phyloP scores from a whole-genome alignment of 2,888 invertebrate genomes.

The Euzetes globulus region DNA sequence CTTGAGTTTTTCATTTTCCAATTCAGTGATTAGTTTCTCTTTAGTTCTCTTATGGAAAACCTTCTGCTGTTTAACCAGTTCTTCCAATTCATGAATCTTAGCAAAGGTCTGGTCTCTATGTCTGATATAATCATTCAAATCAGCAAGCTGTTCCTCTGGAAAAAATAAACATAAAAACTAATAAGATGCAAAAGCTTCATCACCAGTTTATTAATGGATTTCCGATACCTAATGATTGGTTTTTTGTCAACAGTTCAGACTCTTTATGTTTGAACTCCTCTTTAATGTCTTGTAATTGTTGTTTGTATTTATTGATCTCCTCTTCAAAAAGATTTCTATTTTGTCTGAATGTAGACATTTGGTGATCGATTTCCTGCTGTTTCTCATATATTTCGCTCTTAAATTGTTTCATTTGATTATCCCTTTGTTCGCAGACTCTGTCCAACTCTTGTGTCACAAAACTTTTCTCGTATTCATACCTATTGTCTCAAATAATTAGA shows the following conservation, averaged over 20 bases:
- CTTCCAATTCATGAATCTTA: not conserved
- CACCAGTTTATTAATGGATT: not conserved
- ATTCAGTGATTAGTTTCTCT: not conserved
- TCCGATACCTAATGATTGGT: not conserved
- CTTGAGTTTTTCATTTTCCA: conserved; percentile 9
- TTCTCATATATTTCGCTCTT: not conserved
- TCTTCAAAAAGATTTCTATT: not conserved
- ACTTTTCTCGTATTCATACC: not conserved
- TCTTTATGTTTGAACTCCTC: not conserved
- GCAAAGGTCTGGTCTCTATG: not conserved
- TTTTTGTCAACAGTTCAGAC: not conserved
- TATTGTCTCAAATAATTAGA: not conserved
- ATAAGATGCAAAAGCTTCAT: not conserved
- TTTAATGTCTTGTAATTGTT: not conserved
- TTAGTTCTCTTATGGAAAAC: not conserved
- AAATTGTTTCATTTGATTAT: not conserved
- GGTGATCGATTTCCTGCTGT: conserved; percentile 5
- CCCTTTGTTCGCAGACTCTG: conserved; percentile 9
- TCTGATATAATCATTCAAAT: conserved; percentile 4
- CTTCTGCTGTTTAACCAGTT: not conserved
- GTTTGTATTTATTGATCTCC: not conserved
- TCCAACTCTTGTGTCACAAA: conserved; percentile 3
- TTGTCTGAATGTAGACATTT: not conserved
- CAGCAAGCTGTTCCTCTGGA: conserved; percentile 3
- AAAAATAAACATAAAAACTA: not conserved